phyloP scores from a whole-genome alignment of 2,113 vertebrate genomes.

The Urocitellus parryii region DNA sequence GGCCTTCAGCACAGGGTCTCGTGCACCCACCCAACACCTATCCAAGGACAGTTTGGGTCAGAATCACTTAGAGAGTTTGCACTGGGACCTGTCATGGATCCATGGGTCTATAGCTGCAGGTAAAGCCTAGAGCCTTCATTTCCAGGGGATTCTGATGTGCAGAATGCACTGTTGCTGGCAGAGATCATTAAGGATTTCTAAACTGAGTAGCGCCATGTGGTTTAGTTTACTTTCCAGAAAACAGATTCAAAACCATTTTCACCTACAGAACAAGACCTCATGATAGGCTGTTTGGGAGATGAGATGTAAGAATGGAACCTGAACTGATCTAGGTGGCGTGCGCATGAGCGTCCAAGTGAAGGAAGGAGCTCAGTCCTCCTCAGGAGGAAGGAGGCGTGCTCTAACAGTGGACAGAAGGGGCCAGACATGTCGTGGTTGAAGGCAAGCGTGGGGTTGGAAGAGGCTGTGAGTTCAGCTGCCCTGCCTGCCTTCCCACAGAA shows the following conservation, averaged over 20 bases:
- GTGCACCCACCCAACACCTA: neutral
- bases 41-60: neutral
- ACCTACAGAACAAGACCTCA: fast-evolving
- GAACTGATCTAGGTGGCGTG: fast-evolving
- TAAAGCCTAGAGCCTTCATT: too few relatives aligned
- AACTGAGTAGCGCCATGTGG: fast-evolving
- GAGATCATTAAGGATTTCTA: neutral
- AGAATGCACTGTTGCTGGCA: fast-evolving
- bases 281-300: neutral
- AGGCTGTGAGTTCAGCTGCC: fast-evolving
- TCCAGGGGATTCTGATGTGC: fast-evolving
- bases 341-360: neutral
- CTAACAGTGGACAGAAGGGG: neutral
- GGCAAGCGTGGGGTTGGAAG: fast-evolving
- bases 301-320: fast-evolving
- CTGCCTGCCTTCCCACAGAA: fast-evolving
- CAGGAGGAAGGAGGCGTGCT: neutral
- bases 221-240: neutral
- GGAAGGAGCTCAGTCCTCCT: fast-evolving
- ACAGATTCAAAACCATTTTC: neutral
- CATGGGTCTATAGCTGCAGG: fast-evolving
- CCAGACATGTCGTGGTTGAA: neutral
- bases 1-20: too few relatives aligned
- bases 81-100: fast-evolving
- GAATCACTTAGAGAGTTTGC: neutral